Base-by-base conservation (phyloP, 2,888 invertebrate species). In the Zygogramma bicolorata region DNA sequence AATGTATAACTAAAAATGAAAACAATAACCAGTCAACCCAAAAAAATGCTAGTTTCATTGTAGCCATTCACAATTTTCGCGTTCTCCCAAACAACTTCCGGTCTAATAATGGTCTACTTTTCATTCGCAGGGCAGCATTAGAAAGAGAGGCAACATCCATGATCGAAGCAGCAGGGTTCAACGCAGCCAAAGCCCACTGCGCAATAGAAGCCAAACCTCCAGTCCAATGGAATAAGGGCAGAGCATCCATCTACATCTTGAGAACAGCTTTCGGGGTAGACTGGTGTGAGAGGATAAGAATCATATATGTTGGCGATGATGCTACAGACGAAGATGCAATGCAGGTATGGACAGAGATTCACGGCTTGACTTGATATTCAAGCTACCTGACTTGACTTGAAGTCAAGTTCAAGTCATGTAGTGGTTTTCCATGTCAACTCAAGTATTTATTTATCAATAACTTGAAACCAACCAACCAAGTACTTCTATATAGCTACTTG, bases 121-220 rank as follows among this genome's bases (percentile, higher is more conserved):
- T 7, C n/a, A 25, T 22, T 65, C 62, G 38, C 42, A 78, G 83
- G 53, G 89, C 91, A 0, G 90, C 89, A 4, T 89, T 96, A 85
- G 91, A 93, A 1, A 91, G 91, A n/a, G 90, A 92, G 81, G 96
- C 95, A 0, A 90, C 90, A 78, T 88, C 88, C 46, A 88, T 96
- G 65, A 96, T 96, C 81, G 90, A 91, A 71, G 91, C 91, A 8
- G 91, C 93, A 2, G 95, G 96, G 0, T 96, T 96, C 86, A 91
- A 91, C 75, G 93, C 95, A 0, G 93, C 93, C 53, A 90, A 92
- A 62, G 94, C 95, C 25, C 95, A 95, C 83, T 95, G 95, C 82
- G 96, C 96, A 0, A 89, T 96, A n/a, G 96, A 97, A 85, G 96
- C 96, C 0, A 93, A 95, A 78, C 96, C 96, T 4, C 96, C 96